Evolutionary conservation across 2,113 vertebrate species (phyloP).

Genomic region (Saguinus imperator): DNA sequence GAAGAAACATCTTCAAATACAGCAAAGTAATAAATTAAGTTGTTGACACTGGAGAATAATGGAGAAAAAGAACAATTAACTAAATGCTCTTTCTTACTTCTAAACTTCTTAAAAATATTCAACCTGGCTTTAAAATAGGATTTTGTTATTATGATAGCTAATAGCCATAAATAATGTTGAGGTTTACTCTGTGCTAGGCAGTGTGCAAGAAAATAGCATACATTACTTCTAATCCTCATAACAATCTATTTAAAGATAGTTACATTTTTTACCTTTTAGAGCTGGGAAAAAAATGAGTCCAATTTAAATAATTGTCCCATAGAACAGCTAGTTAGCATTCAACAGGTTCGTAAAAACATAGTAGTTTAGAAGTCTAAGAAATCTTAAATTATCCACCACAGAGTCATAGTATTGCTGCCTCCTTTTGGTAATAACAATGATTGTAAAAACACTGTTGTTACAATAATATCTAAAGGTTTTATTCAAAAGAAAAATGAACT

Average conservation of each 20-base stretch:
- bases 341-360: background rate
- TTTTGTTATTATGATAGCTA: background rate
- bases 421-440: background rate
- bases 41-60: background rate
- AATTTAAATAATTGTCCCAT: background rate
- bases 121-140: background rate
- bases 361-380: background rate
- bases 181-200: background rate
- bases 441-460: background rate
- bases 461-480: background rate
- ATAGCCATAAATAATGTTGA: background rate
- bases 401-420: background rate
- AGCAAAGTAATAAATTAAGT: conserved; percentile 34
- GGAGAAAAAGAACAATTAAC: conserved; percentile 26
- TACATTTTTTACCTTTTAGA: background rate
- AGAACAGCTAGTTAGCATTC: background rate
- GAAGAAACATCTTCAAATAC: conserved; percentile 33
- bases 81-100: background rate
- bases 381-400: background rate
- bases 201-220: background rate
- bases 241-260: background rate
- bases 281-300: background rate
- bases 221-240: background rate
- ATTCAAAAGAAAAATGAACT: background rate
- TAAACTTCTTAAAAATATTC: conserved; percentile 3